These are phyloP conservation scores for Steatocranus sp. DNA, from an alignment of 2,797 vertebrate species.

Conservation along the genomic window DNA sequence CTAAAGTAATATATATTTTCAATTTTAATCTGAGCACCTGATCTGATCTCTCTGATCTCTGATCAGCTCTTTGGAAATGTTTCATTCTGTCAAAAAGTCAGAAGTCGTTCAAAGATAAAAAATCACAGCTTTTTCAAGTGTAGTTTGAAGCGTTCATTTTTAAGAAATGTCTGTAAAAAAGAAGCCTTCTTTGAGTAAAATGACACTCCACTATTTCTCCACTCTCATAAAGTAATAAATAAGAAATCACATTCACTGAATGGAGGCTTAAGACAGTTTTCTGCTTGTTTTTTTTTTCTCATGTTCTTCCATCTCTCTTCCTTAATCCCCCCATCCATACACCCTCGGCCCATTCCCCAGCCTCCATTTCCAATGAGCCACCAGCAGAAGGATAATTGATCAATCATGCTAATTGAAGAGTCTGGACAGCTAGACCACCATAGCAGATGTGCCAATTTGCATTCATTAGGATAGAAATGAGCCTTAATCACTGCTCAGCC, in stretches of 20 bases:
- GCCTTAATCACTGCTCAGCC: slow-evolving; percentile 75
- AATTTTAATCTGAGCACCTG: neutral
- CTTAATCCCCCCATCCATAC: neutral
- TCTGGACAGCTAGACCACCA: slow-evolving; percentile 79
- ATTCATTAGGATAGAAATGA: slow-evolving; percentile 81
- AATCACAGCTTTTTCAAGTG: neutral
- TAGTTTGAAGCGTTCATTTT: neutral
- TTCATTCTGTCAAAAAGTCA: neutral
- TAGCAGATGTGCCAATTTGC: slow-evolving; percentile 86
- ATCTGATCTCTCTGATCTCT: neutral
- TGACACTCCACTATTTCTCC: slow-evolving; percentile 16
- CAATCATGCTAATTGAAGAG: slow-evolving; percentile 84
- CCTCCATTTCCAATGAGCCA: slow-evolving; percentile 59
- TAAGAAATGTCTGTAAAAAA: neutral
- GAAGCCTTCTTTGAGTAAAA: neutral
- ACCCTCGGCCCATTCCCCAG: neutral
- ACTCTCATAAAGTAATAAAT: slow-evolving; percentile 37
- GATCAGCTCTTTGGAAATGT: neutral
- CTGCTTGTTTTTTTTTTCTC: neutral
- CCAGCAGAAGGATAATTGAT: slow-evolving; percentile 81
- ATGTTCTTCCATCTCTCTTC: slow-evolving; percentile 35
- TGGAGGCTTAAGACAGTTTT: slow-evolving; percentile 4
- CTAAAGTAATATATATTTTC: neutral
- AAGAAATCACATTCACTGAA: slow-evolving; percentile 16
- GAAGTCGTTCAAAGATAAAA: neutral